A percentile compares a stretch with the other conserved stretches of the same genome.
phyloP scores from a whole-genome alignment of 1,140 invertebrate genomes.

The roundworm (Caenorhabditis elegans) region WBcel235 BX284602.5:8469001-8469500 shows the following conservation, averaged over 20 bases:
- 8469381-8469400: slow-evolving; percentile 22
- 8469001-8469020: slow-evolving; percentile 39
- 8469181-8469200: neutral
- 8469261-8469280: neutral
- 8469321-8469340: slow-evolving; percentile 7
- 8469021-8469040: slow-evolving; percentile 33
- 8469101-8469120: neutral
- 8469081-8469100: slow-evolving; percentile 17
- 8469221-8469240: neutral
- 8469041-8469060: neutral
- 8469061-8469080: slow-evolving; percentile 16
- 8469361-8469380: slow-evolving; percentile 29
- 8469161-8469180: neutral
- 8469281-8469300: neutral
- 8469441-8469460: neutral
- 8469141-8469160: neutral
- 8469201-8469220: neutral
- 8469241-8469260: slow-evolving; percentile 30
- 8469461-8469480: neutral
- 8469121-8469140: neutral
- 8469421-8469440: slow-evolving; percentile 22
- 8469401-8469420: slow-evolving; percentile 29
- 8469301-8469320: slow-evolving; percentile 30
- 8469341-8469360: slow-evolving; percentile 36
- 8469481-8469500: neutral